Base-by-base conservation (phyloP, 2,888 invertebrate genomes). In the Philereme transversata region DNA sequence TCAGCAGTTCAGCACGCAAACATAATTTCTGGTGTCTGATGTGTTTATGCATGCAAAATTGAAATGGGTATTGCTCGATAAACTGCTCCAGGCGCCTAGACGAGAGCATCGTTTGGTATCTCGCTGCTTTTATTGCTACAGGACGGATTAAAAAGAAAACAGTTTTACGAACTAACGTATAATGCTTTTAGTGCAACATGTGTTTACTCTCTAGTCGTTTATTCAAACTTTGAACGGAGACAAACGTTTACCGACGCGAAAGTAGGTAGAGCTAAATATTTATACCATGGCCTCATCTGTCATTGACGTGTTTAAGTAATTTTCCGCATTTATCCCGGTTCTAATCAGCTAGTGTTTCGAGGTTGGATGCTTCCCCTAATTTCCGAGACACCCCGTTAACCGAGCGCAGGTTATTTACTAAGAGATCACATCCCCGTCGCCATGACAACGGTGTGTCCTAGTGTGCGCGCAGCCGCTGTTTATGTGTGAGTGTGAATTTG, bases 351-450 rank as follows among this genome's bases (percentile, higher is more conserved):
- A 83, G 86, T 84, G 82, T 83, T 82, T 75, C 77, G 76, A 77
- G 75, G 73, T 68, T 71, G 83, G 83, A 72, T 82, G 83, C 79
- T 85, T 85, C 73, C 76, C 84, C 85, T 87, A 88, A 89, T 88
- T 89, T 88, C 82, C 82, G 82, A 79, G 87, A 83, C 86, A 85
- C 84, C 83, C 84, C 84, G 87, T 87, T 88, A 89, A 86, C 82
- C 79, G 81, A 83, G 81, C 84, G 78, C 82, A 85, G 49, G 82
- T 87, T 86, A 88, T 88, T 83, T 84, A 82, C 76, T 77, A 75
- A 81, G 85, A 84, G 86, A 85, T 84, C 79, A 76, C 75, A 72
- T 74, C 71, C 66, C 65, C 66, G 87, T 88, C 75, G 75, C 79
- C 77, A 80, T 82, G 75, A 79, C 73, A 74, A 88, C 86, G 69